Base-by-base conservation (phyloP, 2,888 invertebrate species). In the Amaurobius ferox region DNA sequence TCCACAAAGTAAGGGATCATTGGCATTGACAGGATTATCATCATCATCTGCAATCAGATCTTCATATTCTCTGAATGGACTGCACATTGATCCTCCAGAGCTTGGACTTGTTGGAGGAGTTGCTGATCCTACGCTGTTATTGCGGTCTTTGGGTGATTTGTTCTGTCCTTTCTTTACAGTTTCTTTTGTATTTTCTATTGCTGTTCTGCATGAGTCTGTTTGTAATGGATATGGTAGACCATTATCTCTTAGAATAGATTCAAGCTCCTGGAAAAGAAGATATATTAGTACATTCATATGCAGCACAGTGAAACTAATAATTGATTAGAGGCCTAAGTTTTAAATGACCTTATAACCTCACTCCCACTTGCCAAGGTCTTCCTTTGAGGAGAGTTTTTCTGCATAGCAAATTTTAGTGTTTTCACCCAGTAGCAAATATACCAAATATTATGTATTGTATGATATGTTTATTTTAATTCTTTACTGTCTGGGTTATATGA, bases 101-200 rank as follows among this genome's bases (percentile, higher is more conserved):
- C 76, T 83, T 28, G 80, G 80, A 80, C 80, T 80, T 23, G 83
- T 83, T 35, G 83, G 83, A n/a, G 83, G 83, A 0, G 83, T 83
- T 16, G 70, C 48, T 55, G 40, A 64, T n/a, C n/a, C 32, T 55
- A 55, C 19, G 2, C 23, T 16, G 19, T 66, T 32, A 66, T 32
- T 66, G 19, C 23, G 32, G 16, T 66, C 32, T 32, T 30, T 32
- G 13, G 9, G 19, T 26, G 32, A n/a, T 28, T 29, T 71, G 13
- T 62, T 71, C 11, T 23, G 35, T 30, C 28, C 26, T 66, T 76
- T 48, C 23, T 40, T 28, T 64, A 64, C 72, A 19, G 26, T 6
- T n/a, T n/a, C n/a, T n/a, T n/a, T n/a, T 35, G 40, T 40, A 2
- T 13, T 28, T 13, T 68, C 23, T 30, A 48, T 16, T 11, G n/a